Evolutionary conservation across 2,113 vertebrate genomes (phyloP), one percentile per base, ranked within the genome.

Genomic region (Strix aluco): DNA sequence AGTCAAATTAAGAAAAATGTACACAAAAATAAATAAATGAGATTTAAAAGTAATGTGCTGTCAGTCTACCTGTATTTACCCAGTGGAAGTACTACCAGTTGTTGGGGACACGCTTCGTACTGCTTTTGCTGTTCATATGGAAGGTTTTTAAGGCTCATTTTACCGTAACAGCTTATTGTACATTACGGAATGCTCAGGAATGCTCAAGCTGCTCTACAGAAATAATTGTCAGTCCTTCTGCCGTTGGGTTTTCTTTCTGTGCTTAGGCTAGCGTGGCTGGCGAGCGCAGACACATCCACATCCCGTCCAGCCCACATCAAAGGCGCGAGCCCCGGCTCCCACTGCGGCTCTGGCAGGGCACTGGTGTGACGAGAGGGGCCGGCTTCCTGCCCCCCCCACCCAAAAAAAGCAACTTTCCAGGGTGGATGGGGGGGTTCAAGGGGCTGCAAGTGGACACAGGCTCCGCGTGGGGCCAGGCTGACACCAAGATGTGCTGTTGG

Each of bases 11-110:
- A 83, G 55, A 91, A 86, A 97, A 96, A 95, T 98, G 98, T 98
- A 98, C 96, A 97, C 97, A 91, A 73, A 92, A 97, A 97, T 96
- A 98, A 98, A 98, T 97, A 96, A 97, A 95, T 93, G 92, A 95
- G 85, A 87, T 97, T 94, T 6, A 81, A 96, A 98, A 97, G 91
- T 10, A 23, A 23, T 0, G 0, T 34, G 25, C 25, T 44, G 70
- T 97, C 90, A 3, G 77, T 67, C 93, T 94, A 57, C 65, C 46
- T 96, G 78, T 89, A 14, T 94, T 89, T 27, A 47, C 79, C 70
- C 65, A 1, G 13, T 18, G 81, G 32, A 44, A 69, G 29, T 11
- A 15, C 10, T 10, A 0, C 38, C 18, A 2, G 40, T 63, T 44
- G 58, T 10, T 34, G 9, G 23, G 92, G 77, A 11, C 46, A 9